Conservation (phyloP, 2,888 invertebrate genomes). For the Camptogramma bilineatum region DNA sequence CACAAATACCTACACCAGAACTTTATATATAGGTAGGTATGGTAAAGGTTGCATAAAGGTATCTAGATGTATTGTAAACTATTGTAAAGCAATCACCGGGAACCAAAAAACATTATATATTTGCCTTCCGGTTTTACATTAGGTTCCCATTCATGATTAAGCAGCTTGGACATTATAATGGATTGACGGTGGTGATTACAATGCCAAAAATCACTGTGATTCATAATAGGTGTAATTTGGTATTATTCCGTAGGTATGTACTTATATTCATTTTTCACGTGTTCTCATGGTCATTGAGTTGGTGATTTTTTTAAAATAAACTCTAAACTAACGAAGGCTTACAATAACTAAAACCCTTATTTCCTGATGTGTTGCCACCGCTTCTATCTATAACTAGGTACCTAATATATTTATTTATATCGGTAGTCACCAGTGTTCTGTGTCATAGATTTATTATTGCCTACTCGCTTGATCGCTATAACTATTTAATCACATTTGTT, state of each 20-base stretch:
- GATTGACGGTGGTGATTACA: conserved; percentile 12
- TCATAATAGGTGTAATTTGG: conserved; percentile 32
- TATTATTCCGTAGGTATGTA: conserved; percentile 52
- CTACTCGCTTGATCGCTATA: too few relatives aligned
- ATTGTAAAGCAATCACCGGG: too few relatives aligned
- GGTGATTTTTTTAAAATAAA: conserved; percentile 36
- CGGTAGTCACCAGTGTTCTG: too few relatives aligned
- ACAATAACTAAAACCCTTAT: background rate
- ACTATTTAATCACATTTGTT: too few relatives aligned
- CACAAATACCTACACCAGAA: too few relatives aligned
- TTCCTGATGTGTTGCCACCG: background rate
- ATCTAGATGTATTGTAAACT: too few relatives aligned
- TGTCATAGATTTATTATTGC: too few relatives aligned
- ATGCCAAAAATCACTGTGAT: conserved; percentile 25
- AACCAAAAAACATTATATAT: background rate
- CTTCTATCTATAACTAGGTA: background rate
- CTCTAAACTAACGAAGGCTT: conserved; percentile 21
- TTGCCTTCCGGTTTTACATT: background rate
- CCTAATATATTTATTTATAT: background rate
- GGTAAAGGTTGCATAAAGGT: too few relatives aligned
- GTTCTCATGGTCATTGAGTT: conserved; percentile 37
- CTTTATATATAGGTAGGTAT: too few relatives aligned
- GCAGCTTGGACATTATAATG: background rate
- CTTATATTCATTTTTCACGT: conserved; percentile 46
- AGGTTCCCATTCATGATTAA: background rate